Evolutionary conservation across 2,888 invertebrate species (phyloP).

Genomic region (Lucinisca nassula): DNA sequence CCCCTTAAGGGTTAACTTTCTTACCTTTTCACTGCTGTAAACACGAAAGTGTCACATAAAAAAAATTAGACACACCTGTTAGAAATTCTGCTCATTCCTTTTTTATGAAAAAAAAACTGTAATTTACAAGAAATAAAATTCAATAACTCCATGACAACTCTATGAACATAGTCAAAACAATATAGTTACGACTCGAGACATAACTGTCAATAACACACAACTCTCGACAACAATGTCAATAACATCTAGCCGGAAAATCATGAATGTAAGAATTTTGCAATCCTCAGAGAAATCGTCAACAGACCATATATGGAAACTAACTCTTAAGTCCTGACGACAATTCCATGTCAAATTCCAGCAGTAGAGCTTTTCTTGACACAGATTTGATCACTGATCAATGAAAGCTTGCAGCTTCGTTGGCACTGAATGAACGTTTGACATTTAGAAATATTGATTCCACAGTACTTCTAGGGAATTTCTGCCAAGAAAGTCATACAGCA

Average conservation of each 20-base stretch:
- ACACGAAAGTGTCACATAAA: too few species aligned
- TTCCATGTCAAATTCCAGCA: constrained; percentile 15
- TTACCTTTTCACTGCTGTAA: too few species aligned
- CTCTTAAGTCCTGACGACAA: background rate
- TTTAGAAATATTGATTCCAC: constrained; percentile 2
- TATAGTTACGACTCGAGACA: too few species aligned
- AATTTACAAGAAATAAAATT: too few species aligned
- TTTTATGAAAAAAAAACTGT: too few species aligned
- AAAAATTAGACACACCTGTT: too few species aligned
- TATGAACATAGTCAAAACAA: too few species aligned
- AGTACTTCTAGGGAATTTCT: background rate
- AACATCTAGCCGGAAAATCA: background rate
- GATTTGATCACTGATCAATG: constrained; percentile 10
- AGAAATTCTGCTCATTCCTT: too few species aligned
- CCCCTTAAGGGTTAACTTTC: too few species aligned
- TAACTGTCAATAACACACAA: too few species aligned
- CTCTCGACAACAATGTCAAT: too few species aligned
- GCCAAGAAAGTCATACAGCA: background rate
- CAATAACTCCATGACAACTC: too few species aligned
- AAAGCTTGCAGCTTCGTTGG: constrained; percentile 1
- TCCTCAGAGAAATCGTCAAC: background rate
- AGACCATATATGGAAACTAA: constrained; percentile 3
- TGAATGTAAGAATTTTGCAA: background rate
- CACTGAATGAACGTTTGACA: constrained; percentile 11
- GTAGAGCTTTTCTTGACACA: background rate